phyloP scores from a whole-genome alignment of 2,888 invertebrate species.

The Enchytraeus crypticus region DNA sequence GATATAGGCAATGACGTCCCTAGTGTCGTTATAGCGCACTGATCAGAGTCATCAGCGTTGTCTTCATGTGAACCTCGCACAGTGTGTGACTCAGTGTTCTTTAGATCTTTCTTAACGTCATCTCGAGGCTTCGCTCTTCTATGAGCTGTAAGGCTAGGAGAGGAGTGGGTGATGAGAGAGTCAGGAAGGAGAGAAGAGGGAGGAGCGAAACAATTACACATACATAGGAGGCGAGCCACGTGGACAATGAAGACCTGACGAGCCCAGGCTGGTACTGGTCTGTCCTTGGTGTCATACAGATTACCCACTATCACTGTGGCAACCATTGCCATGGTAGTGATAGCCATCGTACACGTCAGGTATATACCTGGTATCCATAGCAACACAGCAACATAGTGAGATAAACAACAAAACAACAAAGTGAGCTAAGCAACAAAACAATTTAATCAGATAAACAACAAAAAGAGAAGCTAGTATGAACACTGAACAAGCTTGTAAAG shows the following conservation, averaged over 20 bases:
- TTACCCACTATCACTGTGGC: slow-evolving; percentile 30
- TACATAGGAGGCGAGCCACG: slow-evolving; percentile 26
- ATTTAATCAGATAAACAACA: too few species aligned
- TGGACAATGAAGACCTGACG: slow-evolving; percentile 25
- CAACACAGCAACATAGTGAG: too few species aligned
- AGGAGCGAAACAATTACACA: slow-evolving; percentile 21
- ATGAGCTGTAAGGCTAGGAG: neutral
- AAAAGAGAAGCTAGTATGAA: too few species aligned
- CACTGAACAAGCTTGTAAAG: too few species aligned
- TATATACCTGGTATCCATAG: slow-evolving; percentile 30
- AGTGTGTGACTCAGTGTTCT: too few species aligned
- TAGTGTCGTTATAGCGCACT: slow-evolving; percentile 1
- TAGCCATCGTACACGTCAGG: slow-evolving; percentile 30
- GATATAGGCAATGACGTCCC: neutral
- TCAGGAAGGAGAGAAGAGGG: neutral
- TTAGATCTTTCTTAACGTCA: too few species aligned
- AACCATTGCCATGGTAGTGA: slow-evolving; percentile 31
- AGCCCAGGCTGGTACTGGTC: slow-evolving; percentile 28
- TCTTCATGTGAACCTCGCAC: too few species aligned
- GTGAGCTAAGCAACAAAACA: too few species aligned
- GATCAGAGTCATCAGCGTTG: neutral
- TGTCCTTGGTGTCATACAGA: slow-evolving; percentile 27
- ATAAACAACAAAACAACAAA: too few species aligned
- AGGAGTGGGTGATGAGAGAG: neutral
- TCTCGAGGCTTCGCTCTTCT: too few species aligned